Evolutionary conservation across 2,113 vertebrate species (phyloP), one percentile per base, ranked within the genome.

Genomic region (Takifugu bimaculatus): DNA sequence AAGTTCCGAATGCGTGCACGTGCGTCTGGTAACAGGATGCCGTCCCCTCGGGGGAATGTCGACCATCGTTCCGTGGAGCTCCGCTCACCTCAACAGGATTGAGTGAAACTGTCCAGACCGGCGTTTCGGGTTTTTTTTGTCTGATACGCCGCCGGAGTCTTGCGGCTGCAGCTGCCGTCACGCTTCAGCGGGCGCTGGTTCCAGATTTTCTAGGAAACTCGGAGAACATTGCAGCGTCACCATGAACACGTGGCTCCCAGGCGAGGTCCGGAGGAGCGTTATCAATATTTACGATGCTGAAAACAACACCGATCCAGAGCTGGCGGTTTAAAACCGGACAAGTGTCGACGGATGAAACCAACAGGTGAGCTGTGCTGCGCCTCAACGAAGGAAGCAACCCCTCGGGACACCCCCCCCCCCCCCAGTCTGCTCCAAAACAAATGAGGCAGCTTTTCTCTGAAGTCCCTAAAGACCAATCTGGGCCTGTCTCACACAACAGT

Each of bases 361-460:
- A 32, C 5, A 48, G 45, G 13, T 5, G 15, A 5, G 45, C 45
- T 12, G 13, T n/a, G 45, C 45, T 48, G 6, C 4, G 72, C 28
- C 14, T 14, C 12, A 6, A 15, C 7, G 20, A 28, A 3, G 14
- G 1, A 49, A 35, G 43, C 58, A 56, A 63, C 44, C 75, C 60
- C 70, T 44, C 0, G 20, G 77, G 73, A 58, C 20, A 20, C 20
- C 20, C 1, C 20, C 20, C 20, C 20, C 10, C 10, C 3, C 1
- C 2, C 0, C 1, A n/a, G 39, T 26, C 42, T 48, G 52, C 57
- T 60, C 4, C 43, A 44, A 28, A 65, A 50, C 55, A 80, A 81
- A 74, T 47, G 51, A 79, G 54, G 51, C 44, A 3, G 54, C 68
- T 55, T 74, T 68, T 74, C 70, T 63, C 65, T 48, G 70, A 67